Percentiles rank a stretch among this genome's conserved stretches.
Conservation (phyloP, 2,888 invertebrate species). For the Leptinotarsa peninsularis region DNA sequence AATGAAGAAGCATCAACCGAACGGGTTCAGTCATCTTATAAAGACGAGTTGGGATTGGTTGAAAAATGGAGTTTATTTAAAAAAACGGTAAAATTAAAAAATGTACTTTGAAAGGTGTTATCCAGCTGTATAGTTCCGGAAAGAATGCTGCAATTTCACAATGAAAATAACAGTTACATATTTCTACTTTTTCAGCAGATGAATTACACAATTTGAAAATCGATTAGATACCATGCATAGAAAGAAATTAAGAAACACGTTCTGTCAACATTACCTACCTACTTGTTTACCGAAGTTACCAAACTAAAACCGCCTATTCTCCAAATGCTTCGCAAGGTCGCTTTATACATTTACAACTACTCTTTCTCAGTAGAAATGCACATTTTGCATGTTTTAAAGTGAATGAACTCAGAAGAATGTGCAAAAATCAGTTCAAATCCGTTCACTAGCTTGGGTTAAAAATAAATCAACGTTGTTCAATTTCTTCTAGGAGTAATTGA, state of each 20-base stretch:
- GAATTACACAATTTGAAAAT: background rate
- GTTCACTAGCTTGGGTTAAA: background rate
- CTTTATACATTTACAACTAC: background rate
- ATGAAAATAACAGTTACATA: too few relatives aligned
- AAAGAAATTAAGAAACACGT: background rate
- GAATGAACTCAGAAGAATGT: constrained; percentile 10
- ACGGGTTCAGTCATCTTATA: too few relatives aligned
- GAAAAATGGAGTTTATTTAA: too few relatives aligned
- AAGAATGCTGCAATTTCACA: too few relatives aligned
- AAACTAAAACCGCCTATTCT: background rate
- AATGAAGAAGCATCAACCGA: too few relatives aligned
- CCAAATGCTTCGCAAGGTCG: constrained; percentile 7
- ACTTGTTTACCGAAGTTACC: background rate
- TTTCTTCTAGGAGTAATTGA: too few relatives aligned
- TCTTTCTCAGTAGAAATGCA: background rate
- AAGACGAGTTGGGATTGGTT: too few relatives aligned
- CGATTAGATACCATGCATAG: background rate
- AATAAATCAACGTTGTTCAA: background rate
- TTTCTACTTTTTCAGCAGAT: background rate
- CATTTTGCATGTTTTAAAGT: background rate
- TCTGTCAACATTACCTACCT: background rate
- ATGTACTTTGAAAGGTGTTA: too few relatives aligned
- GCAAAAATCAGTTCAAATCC: constrained; percentile 8
- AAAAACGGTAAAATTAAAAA: too few relatives aligned
- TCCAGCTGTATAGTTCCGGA: too few relatives aligned